Conservation (phyloP, 2,113 vertebrate genomes). For the Psophia crepitans region DNA sequence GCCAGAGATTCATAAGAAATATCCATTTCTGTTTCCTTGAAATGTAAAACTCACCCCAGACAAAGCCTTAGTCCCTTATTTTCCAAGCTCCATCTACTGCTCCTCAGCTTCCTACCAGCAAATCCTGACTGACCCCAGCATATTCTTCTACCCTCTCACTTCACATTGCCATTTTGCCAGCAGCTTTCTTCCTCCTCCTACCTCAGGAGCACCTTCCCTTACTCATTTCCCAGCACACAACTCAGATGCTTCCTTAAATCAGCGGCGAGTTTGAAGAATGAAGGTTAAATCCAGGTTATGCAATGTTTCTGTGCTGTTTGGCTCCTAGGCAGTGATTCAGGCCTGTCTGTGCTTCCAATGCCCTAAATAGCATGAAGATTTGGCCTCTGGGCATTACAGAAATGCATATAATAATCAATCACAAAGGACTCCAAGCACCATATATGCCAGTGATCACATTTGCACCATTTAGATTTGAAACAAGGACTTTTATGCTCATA, state of each 20-base stretch:
- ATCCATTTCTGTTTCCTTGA: not conserved
- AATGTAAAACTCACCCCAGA: not conserved
- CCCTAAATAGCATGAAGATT: not conserved
- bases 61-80: not conserved
- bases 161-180: not conserved
- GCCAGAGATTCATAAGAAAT: not conserved
- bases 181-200: not conserved
- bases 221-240: not conserved
- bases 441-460: not conserved
- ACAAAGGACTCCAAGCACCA: not conserved
- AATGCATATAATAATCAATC: constrained; percentile 29
- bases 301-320: not conserved
- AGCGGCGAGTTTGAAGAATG: not conserved
- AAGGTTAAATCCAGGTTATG: not conserved
- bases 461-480: constrained; percentile 17
- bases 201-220: not conserved
- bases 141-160: not conserved
- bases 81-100: not conserved
- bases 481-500: not conserved
- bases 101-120: not conserved
- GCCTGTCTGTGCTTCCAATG: not conserved
- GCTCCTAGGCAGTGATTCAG: not conserved
- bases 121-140: not conserved
- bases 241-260: not conserved
- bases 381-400: constrained; percentile 7